phyloP scores from a whole-genome alignment of 1,140 invertebrate species.

The Sarcophaga peregrina region DNA sequence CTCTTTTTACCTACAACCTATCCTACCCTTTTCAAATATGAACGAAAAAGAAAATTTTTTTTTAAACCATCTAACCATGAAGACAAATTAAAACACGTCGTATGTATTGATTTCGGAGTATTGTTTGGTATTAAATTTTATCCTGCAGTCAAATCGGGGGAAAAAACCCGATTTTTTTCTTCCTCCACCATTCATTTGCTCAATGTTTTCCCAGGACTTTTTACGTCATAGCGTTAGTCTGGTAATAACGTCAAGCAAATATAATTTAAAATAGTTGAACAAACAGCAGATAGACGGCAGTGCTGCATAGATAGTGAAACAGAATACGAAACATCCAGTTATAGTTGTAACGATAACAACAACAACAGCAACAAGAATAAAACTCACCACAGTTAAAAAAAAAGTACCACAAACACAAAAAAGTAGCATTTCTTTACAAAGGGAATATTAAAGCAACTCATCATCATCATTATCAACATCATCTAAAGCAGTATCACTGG shows the following conservation, averaged over 20 bases:
- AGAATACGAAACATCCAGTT: neutral
- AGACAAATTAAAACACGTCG: slow-evolving; percentile 1
- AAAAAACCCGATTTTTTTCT: neutral
- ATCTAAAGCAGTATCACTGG: neutral
- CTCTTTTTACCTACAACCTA: too few relatives aligned
- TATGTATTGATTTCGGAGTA: slow-evolving; percentile 14
- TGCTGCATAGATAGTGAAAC: neutral
- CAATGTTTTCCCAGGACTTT: neutral
- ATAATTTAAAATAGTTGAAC: slow-evolving; percentile 6
- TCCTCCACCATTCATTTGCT: neutral
- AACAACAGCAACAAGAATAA: neutral
- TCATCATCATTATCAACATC: neutral
- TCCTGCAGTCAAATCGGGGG: neutral
- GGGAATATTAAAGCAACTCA: neutral
- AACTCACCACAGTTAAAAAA: neutral
- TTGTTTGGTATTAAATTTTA: neutral
- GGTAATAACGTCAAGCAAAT: slow-evolving; percentile 14
- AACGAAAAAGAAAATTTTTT: too few relatives aligned
- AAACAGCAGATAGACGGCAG: neutral
- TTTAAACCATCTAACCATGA: neutral
- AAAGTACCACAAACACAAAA: neutral
- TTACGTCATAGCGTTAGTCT: neutral
- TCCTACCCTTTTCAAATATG: too few relatives aligned
- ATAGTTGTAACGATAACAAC: neutral
- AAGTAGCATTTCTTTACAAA: neutral